Evolutionary conservation across 35 echinoderm and acorn worm species (phyloP).

Genomic region (Heliocidaris erythrogramma): DNA sequence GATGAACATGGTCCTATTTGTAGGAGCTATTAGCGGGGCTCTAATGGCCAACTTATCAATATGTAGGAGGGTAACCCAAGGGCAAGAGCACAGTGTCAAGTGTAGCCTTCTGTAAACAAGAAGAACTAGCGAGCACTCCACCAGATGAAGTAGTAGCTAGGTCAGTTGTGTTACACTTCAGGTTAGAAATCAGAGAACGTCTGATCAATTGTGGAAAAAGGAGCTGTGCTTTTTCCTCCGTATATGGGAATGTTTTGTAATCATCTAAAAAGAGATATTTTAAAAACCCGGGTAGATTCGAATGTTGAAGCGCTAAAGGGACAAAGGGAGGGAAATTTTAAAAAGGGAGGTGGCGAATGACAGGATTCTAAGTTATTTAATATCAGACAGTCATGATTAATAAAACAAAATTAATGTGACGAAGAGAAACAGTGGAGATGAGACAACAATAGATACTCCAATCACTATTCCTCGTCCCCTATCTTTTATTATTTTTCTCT

Average conservation of each 20-base stretch:
- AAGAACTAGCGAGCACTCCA: background rate
- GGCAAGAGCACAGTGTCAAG: background rate
- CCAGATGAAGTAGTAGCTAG: background rate
- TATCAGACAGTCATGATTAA: background rate
- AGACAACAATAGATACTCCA: no score
- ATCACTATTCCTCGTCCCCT: no score
- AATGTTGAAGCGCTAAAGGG: background rate
- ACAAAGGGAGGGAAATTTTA: background rate
- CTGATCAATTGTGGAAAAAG: background rate
- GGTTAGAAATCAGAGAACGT: background rate
- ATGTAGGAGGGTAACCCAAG: conserved; percentile 1
- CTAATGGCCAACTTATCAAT: conserved; percentile 2
- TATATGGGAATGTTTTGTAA: background rate
- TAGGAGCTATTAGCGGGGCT: background rate
- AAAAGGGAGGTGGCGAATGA: background rate
- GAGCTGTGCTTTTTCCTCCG: background rate
- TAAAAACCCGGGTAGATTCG: background rate
- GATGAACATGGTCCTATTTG: background rate
- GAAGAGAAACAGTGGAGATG: background rate
- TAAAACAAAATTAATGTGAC: background rate
- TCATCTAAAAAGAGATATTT: background rate
- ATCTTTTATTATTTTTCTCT: no score
- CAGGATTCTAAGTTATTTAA: background rate
- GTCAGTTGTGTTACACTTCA: background rate
- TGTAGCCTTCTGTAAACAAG: background rate